Percentiles rank a stretch among this genome's conserved stretches.
Conservation (phyloP, 2,888 invertebrate genomes). For the Polietes domitor region DNA sequence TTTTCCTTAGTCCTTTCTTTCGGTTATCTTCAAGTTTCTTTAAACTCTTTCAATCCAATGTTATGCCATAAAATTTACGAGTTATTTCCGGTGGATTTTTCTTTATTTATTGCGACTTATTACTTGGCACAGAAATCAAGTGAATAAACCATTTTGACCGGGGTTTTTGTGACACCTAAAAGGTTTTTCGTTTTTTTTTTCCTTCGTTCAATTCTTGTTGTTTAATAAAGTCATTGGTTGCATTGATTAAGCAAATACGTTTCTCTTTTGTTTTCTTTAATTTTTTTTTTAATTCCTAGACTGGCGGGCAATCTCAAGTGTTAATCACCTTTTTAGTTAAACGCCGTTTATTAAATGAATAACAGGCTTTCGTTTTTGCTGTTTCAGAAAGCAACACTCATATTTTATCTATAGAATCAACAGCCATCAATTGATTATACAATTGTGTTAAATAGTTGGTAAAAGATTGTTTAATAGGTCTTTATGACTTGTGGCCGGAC, state of each 20-base stretch:
- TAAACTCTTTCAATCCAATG: too few relatives aligned
- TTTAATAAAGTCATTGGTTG: background rate
- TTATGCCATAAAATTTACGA: too few relatives aligned
- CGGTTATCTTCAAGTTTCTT: too few relatives aligned
- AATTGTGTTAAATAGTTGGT: constrained; percentile 52
- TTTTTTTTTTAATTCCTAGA: background rate
- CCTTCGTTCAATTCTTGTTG: background rate
- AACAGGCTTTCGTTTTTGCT: constrained; percentile 3
- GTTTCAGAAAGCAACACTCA: constrained; percentile 15
- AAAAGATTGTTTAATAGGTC: background rate
- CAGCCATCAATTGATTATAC: constrained; percentile 10
- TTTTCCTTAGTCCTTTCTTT: too few relatives aligned
- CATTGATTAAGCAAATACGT: background rate
- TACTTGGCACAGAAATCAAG: too few relatives aligned
- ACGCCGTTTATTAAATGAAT: constrained; percentile 50
- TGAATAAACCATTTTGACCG: too few relatives aligned
- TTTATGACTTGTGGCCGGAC: too few relatives aligned
- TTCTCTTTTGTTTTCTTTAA: background rate
- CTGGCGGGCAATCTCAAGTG: background rate
- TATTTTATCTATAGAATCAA: constrained; percentile 56
- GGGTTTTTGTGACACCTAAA: too few relatives aligned
- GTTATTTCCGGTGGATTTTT: too few relatives aligned
- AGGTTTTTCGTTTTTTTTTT: too few relatives aligned
- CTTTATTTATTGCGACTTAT: too few relatives aligned
- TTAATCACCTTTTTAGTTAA: constrained; percentile 58